Evolutionary conservation across 2,797 vertebrate genomes (phyloP), one percentile per base, ranked within the genome.

Genomic region (Linurgus olivaceus): DNA sequence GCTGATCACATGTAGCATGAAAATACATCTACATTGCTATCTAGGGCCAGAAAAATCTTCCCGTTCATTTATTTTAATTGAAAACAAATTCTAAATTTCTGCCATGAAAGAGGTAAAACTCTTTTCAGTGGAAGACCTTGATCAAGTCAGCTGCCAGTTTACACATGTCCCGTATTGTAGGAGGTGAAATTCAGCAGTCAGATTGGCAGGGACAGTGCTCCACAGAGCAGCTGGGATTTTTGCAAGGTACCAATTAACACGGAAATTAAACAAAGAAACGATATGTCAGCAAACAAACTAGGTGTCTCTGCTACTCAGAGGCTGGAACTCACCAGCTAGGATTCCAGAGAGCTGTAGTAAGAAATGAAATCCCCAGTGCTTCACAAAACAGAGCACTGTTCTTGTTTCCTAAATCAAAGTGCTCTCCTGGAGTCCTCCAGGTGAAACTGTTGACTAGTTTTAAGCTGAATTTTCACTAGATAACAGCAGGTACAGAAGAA

Each of bases 261-360:
- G 70, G 50, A 91, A 93, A 91, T 88, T 82, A 93, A 95, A 78
- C 76, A 93, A 95, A 88, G 70, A 91, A 97, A 94, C 55, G 94
- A 63, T 7, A 10, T 17, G 28, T 45, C 1, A 4, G 85, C 63
- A 93, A 94, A 93, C 33, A 90, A 90, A 88, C 70, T 61, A 62
- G 52, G 35, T 70, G 70, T 42, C 52, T 93, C 55, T 90, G 76
- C 82, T 74, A 45, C 40, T 91, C 66, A 45, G 55, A 78, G 73
- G 28, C 62, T 81, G n/a, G 62, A 94, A 86, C 40, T 84, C 62
- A 81, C 21, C 35, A 90, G 55, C 37, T 6, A 50, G 31, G 19
- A 26, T 83, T 94, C 94, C n/a, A 44, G 75, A 94, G 38, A 55
- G 52, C 42, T 51, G 25, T 63, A 75, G 73, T 88, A 75, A 90